Evolutionary conservation across 2,797 vertebrate species (phyloP), one percentile per base, ranked within the genome.

Genomic region (Micropoecilia bifurca): DNA sequence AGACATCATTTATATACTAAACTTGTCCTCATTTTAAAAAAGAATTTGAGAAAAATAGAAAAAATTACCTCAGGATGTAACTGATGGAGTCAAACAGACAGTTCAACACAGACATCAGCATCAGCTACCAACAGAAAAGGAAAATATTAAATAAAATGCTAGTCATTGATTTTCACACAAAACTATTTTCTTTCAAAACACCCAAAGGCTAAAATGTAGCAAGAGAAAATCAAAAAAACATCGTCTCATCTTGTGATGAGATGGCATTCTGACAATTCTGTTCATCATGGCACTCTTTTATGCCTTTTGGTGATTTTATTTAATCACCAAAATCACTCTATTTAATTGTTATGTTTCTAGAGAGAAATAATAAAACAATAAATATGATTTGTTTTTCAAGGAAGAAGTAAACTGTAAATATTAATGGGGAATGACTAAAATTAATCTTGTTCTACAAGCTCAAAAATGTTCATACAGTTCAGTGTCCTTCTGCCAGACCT

Each of bases 61-160:
- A 6, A 57, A n/a, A 80, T 12, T 85, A 96, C 96, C 95, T 95
- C 84, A 96, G 91, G 83, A 96, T 95, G 85, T 95, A 95, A 88
- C 82, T 96, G 85, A 96, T 93, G 16, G 95, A 94, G 39, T 96
- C 96, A 81, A 96, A 96, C 74, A 96, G 80, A 84, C 96, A 96
- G 89, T 91, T 96, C 73, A 96, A 89, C 3, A 96, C 96, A 0
- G 95, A 94, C 96, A 96, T 96, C 89, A 96, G 87, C 95, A 96
- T 96, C 81, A 96, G 92, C 96, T 96, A 18, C 28, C 33, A 82
- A 59, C 22, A 84, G 79, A 80, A 3, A 84, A 59, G 84, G 47
- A 9, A 43, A 50, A 76, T 39, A n/a, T 48, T 1, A 28, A 28
- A 25, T 20, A 36, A 33, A 16, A 20, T 6, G 41, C n/a, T 45